Evolutionary conservation across 2,888 invertebrate species (phyloP), one percentile per base, ranked within the genome.

Genomic region (Phengaris alcon): DNA sequence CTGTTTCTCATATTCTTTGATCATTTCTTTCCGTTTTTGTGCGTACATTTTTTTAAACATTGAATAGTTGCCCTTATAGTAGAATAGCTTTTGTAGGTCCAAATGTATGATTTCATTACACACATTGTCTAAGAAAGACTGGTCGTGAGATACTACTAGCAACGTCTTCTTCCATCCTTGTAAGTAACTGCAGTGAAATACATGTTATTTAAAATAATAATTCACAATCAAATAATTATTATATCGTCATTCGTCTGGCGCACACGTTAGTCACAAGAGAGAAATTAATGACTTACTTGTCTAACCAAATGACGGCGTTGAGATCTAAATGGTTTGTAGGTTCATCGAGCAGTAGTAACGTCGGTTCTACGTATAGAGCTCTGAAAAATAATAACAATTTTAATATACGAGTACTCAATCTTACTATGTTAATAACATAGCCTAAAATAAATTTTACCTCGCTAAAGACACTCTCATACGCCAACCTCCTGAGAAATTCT

Each of bases 281-380:
- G 35, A 35, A 35, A 35, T 35, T 35, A 35, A 35, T 3, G 35
- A 35, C 35, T 94, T 91, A 97, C 97, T 99, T 99, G 87, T 99
- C 99, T 76, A 99, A 95, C 99, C 99, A 99, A 94, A 99, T 99
- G 74, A 99, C 99, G 80, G 99, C 99, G 86, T 99, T 99, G 77
- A 99, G 94, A 94, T 99, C 99, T 82, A 99, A 96, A 91, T 99
- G 99, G 93, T 99, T 99, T 0, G 99, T 99, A 79, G 99, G 99
- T 95, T 99, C 99, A 91, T 99, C 99, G 54, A 99, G 96, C 87
- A 99, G 94, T 48, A 99, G 92, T n/a, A 99, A 92, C 1, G 99
- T 99, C 0, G 99, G 99, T 90, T 99, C 99, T 77, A 99, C 94
- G 87, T 99, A 99, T 35, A 99, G 93, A 4, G 99, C 99, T 87